Conservation (phyloP, 2,888 invertebrate genomes). For the Ennomos fuscantarius region DNA sequence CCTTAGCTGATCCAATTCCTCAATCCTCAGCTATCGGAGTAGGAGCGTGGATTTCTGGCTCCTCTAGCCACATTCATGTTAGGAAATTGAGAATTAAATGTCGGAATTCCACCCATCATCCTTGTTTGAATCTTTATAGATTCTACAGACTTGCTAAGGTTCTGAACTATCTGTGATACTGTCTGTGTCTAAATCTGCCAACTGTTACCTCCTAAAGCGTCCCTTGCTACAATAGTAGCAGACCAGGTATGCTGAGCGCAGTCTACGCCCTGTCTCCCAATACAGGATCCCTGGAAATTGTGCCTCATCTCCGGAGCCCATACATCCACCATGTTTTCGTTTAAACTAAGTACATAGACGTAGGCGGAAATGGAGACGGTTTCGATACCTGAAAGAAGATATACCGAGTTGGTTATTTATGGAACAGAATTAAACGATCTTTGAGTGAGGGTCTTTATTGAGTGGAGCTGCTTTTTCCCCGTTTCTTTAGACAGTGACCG, state of each 20-base stretch:
- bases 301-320: slow-evolving; percentile 86
- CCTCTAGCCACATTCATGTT: too few species aligned
- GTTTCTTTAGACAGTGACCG: too few species aligned
- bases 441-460: too few species aligned
- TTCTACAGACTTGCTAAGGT: too few species aligned
- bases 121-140: too few species aligned
- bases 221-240: slow-evolving; percentile 88
- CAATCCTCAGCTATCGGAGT: too few species aligned
- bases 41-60: too few species aligned
- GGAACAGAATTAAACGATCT: background rate
- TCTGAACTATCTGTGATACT: too few species aligned
- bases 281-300: slow-evolving; percentile 87
- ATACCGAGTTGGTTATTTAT: background rate
- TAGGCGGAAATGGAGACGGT: slow-evolving; percentile 71
- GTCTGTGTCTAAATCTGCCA: background rate
- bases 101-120: too few species aligned
- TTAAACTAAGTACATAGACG: slow-evolving; percentile 66
- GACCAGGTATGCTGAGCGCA: slow-evolving; percentile 90
- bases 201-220: slow-evolving; percentile 85
- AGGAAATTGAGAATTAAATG: too few species aligned
- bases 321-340: slow-evolving; percentile 66
- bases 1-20: too few species aligned
- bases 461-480: too few species aligned
- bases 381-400: slow-evolving; percentile 58
- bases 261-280: slow-evolving; percentile 78